These are phyloP conservation scores for Drosophila dives DNA, from an alignment of 2,888 invertebrate genomes.

Conservation along the genomic window DNA sequence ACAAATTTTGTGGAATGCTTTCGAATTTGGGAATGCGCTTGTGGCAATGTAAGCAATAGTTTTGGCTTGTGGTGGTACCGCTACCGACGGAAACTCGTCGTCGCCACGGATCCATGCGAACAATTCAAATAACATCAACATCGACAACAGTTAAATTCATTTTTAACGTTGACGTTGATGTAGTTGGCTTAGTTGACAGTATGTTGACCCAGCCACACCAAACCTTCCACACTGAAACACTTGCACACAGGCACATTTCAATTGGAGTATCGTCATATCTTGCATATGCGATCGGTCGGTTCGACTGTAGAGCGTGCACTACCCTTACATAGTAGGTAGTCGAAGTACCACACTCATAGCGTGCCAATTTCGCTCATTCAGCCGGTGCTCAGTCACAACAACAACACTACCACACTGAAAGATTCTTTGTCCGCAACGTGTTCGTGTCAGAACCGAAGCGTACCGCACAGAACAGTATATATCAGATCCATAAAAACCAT, in stretches of 20 bases:
- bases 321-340: slow-evolving; percentile 26
- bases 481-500: not conserved
- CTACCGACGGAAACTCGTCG: slow-evolving; percentile 13
- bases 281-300: slow-evolving; percentile 37
- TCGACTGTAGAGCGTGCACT: slow-evolving; percentile 27
- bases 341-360: slow-evolving; percentile 42
- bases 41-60: slow-evolving; percentile 26
- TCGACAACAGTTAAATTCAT: slow-evolving; percentile 14
- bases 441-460: slow-evolving; percentile 44
- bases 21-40: slow-evolving; percentile 9
- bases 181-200: slow-evolving; percentile 30
- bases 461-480: slow-evolving; percentile 1
- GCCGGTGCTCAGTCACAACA: slow-evolving; percentile 26
- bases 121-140: slow-evolving; percentile 8
- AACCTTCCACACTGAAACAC: slow-evolving; percentile 33
- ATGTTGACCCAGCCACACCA: slow-evolving; percentile 57
- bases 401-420: slow-evolving; percentile 10
- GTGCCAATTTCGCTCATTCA: slow-evolving; percentile 66
- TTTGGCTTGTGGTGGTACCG: slow-evolving; percentile 1
- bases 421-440: slow-evolving; percentile 32
- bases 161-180: slow-evolving; percentile 34
- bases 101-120: slow-evolving; percentile 1
- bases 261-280: slow-evolving; percentile 29
- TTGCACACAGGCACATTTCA: not conserved
- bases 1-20: slow-evolving; percentile 45